Evolutionary conservation across 2,888 invertebrate species (phyloP), one percentile per base, ranked within the genome.

Genomic region (Hylaea fasciaria): DNA sequence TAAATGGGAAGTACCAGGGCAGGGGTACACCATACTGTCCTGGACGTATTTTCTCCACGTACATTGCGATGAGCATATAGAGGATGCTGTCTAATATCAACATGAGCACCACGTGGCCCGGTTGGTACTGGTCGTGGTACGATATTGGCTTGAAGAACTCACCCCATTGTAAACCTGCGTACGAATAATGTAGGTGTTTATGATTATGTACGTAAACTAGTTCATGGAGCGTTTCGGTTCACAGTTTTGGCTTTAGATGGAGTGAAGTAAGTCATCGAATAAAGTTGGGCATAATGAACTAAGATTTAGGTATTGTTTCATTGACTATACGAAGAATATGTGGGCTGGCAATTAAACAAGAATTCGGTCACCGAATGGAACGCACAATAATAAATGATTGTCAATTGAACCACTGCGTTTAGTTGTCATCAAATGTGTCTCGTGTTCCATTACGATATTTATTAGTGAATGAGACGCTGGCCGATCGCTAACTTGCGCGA

Each of bases 21-120:
- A 95, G 93, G 0, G 96, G 95, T 0, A 98, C 95, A 1, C 98
- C 98, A 80, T 95, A 97, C 58, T 95, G 94, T 2, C 98, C 98
- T 0, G 98, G 98, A 63, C 95, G 94, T 49, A 98, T 94, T 65
- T 96, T 96, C 85, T 98, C 98, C 29, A 98, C 92, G 77, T 98
- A 98, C 84, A 98, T 92, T 0, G 98, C 95, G 22, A 98, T 87
- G 7, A 95, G 57, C 78, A 96, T 93, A 80, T 97, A 97, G 0
- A 97, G 64, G 29, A 95, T 68, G 0, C 94, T 85, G 74, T 96
- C 97, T 0, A 96, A 70, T 50, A 96, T 79, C 74, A 98, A 86
- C 93, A 97, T 95, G 0, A 96, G 74, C 46, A 96, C 93, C 35
- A 96, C 93, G 68, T 95, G 93, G 0, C 95, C 95, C 54, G 97